phyloP scores from a whole-genome alignment of 2,113 vertebrate genomes.

The cat (Felis catus) region F.catus_Fca126_mat1.0 CM031414.1:11187501-11188000 shows the following conservation, averaged over 20 bases:
- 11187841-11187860: not conserved
- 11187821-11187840: not conserved
- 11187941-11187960: not conserved
- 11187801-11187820: not conserved
- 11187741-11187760: not conserved
- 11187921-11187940: not conserved
- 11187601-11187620: not conserved
- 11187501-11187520: not conserved
- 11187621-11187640: not conserved
- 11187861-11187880: not conserved
- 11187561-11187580: not conserved
- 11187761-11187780: not conserved
- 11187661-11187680: not conserved
- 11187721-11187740: not conserved
- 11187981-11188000: not conserved
- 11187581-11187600: not conserved
- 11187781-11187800: not conserved
- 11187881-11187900: not conserved
- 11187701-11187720: not conserved
- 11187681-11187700: not conserved
- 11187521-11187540: not conserved
- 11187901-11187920: not conserved
- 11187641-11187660: not conserved
- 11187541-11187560: not conserved
- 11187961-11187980: too few relatives aligned